Evolutionary conservation across 1,140 invertebrate species (phyloP).

Genomic region (Hydropsyche tenuis): DNA sequence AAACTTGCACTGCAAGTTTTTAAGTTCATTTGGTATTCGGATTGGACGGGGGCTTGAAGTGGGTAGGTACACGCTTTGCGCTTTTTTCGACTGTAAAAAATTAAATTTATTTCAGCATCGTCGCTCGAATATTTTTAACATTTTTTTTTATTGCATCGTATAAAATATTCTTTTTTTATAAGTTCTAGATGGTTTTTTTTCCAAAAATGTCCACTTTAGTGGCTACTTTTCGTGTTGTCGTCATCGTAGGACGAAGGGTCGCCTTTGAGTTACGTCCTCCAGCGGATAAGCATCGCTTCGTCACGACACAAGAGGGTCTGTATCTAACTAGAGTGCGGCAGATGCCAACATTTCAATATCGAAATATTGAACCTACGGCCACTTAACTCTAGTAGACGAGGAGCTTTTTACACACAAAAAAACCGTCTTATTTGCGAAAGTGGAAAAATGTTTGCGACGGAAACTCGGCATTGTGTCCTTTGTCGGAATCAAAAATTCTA

Average conservation of each 20-base stretch:
- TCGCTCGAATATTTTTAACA: too few species aligned
- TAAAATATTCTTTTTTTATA: too few species aligned
- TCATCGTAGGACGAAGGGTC: slow-evolving; percentile 13
- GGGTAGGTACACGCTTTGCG: not conserved
- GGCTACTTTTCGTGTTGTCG: not conserved
- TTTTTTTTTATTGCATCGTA: too few species aligned
- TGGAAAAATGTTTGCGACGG: not conserved
- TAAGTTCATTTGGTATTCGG: slow-evolving; percentile 22
- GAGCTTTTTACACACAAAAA: not conserved
- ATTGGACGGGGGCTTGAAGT: slow-evolving; percentile 5
- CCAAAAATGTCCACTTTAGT: not conserved
- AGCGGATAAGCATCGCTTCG: slow-evolving; percentile 12
- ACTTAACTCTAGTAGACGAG: slow-evolving; percentile 9
- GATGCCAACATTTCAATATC: slow-evolving; percentile 28
- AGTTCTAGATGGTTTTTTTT: too few species aligned
- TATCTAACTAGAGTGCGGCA: slow-evolving; percentile 22
- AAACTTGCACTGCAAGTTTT: slow-evolving; percentile 9
- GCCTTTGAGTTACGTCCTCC: slow-evolving; percentile 13
- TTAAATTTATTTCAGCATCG: too few species aligned
- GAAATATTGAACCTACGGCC: slow-evolving; percentile 4
- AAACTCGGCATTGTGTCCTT: not conserved
- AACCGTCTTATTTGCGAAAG: slow-evolving; percentile 8
- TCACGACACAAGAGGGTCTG: slow-evolving; percentile 18
- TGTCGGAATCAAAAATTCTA: not conserved
- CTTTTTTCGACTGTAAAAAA: not conserved